Evolutionary conservation across 2,113 vertebrate genomes (phyloP), one percentile per base, ranked within the genome.

Genomic region (Dipodomys spectabilis): DNA sequence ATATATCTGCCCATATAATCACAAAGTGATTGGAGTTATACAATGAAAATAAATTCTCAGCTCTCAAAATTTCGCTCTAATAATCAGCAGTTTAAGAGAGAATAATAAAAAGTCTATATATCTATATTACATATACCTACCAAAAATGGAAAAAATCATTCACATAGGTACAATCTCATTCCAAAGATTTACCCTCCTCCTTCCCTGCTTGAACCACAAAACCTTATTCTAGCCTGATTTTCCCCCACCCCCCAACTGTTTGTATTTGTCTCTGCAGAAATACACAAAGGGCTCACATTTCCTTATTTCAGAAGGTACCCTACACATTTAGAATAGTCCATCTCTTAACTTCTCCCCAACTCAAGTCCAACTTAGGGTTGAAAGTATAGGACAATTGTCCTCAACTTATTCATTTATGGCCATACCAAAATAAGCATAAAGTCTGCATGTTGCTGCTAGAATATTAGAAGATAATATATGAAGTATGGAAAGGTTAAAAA

Each of bases 321-420:
- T 79, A 49, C 7, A 6, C 85, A 71, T 53, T 85, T 22, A 39
- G 22, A 87, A 49, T n/a, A 80, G 35, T 10, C 19, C 23, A 15
- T 65, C 6, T 12, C 28, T 30, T 39, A 45, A 72, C 22, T 86
- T 1, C 0, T 65, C 35, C 30, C 49, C 28, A 35, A 32, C 25
- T 79, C 62, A 80, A n/a, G 23, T 65, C 32, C 68, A 25, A 62
- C 16, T 62, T 62, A 25, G 4, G 0, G 4, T 32, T 60, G n/a
- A 82, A 91, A 74, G 28, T 16, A 77, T 73, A 32, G 28, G 67
- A 15, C 57, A 88, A 30, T 94, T 62, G 57, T 94, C 12, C 71
- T 39, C 6, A 88, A 35, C 6, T 68, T 69, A 53, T 22, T 6
- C 49, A 53, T 44, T 84, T 74, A 84, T 19, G n/a, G 32, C 10